Evolutionary conservation across 2,113 vertebrate species (phyloP).

Genomic region (Microcebus griseorufus): DNA sequence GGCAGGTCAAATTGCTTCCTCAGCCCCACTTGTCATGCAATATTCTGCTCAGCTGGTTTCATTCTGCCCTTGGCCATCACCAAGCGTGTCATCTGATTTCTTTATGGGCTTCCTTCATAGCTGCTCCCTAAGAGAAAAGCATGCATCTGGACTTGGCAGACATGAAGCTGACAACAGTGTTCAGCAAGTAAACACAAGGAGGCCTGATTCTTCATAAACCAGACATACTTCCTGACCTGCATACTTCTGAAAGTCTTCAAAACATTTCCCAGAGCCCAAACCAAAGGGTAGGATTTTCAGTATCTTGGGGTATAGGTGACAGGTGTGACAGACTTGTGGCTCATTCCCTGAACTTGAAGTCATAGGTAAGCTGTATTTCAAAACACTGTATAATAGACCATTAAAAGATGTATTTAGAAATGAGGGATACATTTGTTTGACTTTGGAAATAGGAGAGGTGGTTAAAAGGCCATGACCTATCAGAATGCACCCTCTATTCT

Average conservation of each 20-base stretch:
- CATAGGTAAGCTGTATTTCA: background rate
- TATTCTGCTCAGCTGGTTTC: background rate
- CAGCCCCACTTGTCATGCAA: background rate
- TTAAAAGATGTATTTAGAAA: background rate
- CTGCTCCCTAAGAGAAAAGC: background rate
- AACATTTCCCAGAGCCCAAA: background rate
- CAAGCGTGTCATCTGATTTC: background rate
- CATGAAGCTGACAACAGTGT: background rate
- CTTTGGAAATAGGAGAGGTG: background rate
- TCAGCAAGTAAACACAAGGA: background rate
- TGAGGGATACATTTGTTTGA: background rate
- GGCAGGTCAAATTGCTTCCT: background rate
- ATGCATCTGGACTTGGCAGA: background rate
- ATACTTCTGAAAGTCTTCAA: constrained; percentile 1
- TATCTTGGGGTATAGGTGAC: constrained; percentile 12
- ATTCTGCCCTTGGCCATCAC: background rate
- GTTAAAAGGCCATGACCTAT: background rate
- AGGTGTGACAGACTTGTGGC: background rate
- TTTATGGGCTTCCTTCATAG: background rate
- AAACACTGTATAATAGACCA: background rate
- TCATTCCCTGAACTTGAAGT: background rate
- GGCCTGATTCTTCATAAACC: background rate
- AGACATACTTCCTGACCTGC: background rate
- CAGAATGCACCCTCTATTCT: background rate
- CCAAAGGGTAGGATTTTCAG: background rate